Evolutionary conservation across 1,140 invertebrate species (phyloP).

Genomic region (Heliconius hewitsoni): DNA sequence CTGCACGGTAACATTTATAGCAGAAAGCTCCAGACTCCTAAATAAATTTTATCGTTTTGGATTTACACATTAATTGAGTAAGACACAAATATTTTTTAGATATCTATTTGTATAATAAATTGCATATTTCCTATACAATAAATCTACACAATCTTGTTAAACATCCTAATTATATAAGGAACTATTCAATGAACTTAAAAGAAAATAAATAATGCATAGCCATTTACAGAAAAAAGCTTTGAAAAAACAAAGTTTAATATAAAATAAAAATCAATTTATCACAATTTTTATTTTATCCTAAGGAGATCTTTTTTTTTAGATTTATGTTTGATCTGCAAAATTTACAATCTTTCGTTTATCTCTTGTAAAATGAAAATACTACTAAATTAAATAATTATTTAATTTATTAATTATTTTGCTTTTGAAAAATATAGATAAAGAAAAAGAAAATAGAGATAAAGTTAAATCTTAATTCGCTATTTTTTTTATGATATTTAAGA

Average conservation of each 20-base stretch:
- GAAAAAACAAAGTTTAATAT: not conserved
- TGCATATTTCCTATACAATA: not conserved
- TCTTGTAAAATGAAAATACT: not conserved
- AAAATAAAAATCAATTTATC: not conserved
- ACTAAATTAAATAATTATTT: too few species aligned
- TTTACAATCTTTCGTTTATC: not conserved
- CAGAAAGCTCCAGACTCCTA: conserved; percentile 15
- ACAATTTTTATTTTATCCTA: not conserved
- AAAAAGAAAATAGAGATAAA: not conserved
- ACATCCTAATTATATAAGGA: conserved; percentile 11
- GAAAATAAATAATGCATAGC: conserved; percentile 2
- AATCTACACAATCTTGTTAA: not conserved
- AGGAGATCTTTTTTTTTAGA: not conserved
- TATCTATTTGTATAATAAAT: not conserved
- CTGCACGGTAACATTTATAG: conserved; percentile 21
- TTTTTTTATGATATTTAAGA: not conserved
- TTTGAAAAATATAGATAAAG: too few species aligned
- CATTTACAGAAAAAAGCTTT: not conserved
- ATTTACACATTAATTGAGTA: not conserved
- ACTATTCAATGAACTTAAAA: conserved; percentile 17
- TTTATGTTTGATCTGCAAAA: not conserved
- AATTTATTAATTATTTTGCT: too few species aligned
- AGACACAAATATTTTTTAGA: not conserved
- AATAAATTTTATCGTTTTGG: not conserved
- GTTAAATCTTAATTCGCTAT: not conserved